These are phyloP conservation scores for Burhinus oedicnemus DNA, from an alignment of 2,113 vertebrate species.

Conservation along the genomic window DNA sequence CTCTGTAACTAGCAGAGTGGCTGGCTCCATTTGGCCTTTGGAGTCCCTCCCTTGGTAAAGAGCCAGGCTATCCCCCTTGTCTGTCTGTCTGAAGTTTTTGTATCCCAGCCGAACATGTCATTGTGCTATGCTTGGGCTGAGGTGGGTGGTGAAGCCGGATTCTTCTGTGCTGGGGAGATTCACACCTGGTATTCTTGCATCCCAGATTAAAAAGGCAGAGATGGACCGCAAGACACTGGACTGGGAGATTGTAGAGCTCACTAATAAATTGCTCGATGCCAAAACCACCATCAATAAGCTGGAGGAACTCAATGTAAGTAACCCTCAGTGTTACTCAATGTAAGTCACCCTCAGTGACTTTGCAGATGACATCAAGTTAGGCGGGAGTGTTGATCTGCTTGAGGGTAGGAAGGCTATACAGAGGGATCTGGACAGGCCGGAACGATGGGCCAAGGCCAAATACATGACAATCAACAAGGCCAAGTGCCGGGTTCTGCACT, in stretches of 20 bases:
- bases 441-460: neutral
- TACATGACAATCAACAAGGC: neutral
- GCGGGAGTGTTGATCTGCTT: neutral
- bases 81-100: slow-evolving; percentile 12
- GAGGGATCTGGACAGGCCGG: neutral
- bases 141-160: neutral
- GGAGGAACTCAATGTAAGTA: slow-evolving; percentile 93
- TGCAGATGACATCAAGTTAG: neutral
- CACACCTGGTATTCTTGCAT: slow-evolving; percentile 40
- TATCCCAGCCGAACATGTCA: neutral
- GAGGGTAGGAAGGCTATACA: neutral
- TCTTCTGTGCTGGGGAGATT: neutral
- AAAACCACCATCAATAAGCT: slow-evolving; percentile 94
- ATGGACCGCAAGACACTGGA: slow-evolving; percentile 95
- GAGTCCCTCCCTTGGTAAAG: neutral
- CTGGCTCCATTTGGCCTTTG: neutral
- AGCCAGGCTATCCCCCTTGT: neutral
- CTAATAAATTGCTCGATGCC: slow-evolving; percentile 95
- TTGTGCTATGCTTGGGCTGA: slow-evolving; percentile 28
- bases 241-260: slow-evolving; percentile 97
- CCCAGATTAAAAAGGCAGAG: slow-evolving; percentile 95
- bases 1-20: neutral
- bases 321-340: neutral
- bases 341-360: neutral
- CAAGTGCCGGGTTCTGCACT: neutral